Evolutionary conservation across 2,888 invertebrate species (phyloP), one percentile per base, ranked within the genome.

Genomic region (Platynereis dumerilii): DNA sequence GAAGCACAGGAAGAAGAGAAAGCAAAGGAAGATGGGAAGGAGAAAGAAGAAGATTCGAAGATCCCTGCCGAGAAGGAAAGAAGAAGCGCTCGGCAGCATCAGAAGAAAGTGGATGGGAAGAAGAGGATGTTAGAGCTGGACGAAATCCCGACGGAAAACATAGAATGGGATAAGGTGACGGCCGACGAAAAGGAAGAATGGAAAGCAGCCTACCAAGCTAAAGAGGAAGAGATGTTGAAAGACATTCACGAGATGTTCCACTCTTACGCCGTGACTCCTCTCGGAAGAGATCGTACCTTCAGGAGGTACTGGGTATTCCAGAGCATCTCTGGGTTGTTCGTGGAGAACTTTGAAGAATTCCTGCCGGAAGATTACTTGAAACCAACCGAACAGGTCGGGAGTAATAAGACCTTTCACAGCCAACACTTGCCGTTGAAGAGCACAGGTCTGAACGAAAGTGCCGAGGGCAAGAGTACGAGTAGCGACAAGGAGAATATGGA

Each of bases 231-330:
- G 29, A 69, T 80, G 64, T 34, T 75, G 15, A 74, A 78, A 7
- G 66, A 72, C 27, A 70, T 82, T 1, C 44, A 72, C 27, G 71
- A 76, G 39, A 65, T 80, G 7, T 79, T 80, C 67, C 75, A 76
- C 58, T 75, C 75, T 22, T 75, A 73, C 65, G 76, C 78, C 12
- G 71, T 81, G 10, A 74, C 80, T 45, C 87, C 88, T 45, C 79
- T 91, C 76, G 94, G 93, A 0, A 87, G 89, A 28, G 96, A 96
- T 85, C 88, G 96, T 60, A 91, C 92, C 1, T 92, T 89, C 85
- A 88, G 94, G 0, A 89, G 92, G 72, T 96, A 92, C 86, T 94
- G 92, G 90, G 84, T 92, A 65, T 88, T 91, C 78, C 88, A 90
- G 66, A 90, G 92, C 0, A 85, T 96, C 71, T 91, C 92, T 1